phyloP scores from a whole-genome alignment of 2,797 vertebrate species.

The Aldrovandia affinis region DNA sequence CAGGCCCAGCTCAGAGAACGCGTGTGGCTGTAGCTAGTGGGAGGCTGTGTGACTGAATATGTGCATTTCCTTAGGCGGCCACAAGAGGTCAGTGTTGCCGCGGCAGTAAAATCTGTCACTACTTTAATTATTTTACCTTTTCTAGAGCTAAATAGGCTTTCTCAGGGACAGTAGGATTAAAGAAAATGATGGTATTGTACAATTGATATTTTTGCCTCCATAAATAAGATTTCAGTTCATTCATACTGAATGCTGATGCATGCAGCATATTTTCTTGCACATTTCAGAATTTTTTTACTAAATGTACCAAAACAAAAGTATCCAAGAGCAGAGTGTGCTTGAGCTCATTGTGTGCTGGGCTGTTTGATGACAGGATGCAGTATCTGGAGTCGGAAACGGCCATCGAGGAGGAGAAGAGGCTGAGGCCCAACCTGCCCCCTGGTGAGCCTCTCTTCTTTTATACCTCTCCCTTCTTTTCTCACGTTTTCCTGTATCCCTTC shows the following conservation, averaged over 20 bases:
- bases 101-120: background rate
- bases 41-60: background rate
- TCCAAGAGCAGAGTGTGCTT: background rate
- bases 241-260: background rate
- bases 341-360: background rate
- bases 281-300: background rate
- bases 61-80: conserved; percentile 54
- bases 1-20: background rate
- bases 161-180: background rate
- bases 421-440: conserved; percentile 49
- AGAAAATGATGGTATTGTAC: background rate
- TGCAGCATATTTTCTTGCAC: background rate
- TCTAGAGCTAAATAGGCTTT: background rate
- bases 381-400: conserved; percentile 67
- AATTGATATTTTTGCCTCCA: background rate
- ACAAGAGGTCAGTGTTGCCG: conserved; percentile 67
- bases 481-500: background rate
- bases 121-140: background rate
- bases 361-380: conserved; percentile 61
- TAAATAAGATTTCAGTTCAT: background rate
- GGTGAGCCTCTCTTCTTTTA: conserved; percentile 61
- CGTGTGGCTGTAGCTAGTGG: background rate
- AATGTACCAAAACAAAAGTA: background rate
- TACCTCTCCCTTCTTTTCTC: background rate
- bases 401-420: conserved; percentile 50